phyloP scores from a whole-genome alignment of 1,140 invertebrate genomes.

The Aethina tumida region DNA sequence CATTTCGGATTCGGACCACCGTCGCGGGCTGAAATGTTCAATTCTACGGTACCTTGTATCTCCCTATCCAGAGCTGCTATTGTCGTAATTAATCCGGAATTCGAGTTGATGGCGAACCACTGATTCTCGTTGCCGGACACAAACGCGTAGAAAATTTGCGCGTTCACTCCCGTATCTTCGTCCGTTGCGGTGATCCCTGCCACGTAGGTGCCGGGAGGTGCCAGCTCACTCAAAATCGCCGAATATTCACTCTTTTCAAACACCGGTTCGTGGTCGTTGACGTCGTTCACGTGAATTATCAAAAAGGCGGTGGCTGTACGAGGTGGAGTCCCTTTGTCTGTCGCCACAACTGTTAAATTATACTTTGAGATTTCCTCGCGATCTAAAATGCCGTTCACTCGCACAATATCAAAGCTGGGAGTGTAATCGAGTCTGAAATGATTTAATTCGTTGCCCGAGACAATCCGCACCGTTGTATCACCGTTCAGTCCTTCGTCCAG shows the following conservation, averaged over 20 bases:
- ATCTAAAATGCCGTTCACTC: constrained; percentile 86
- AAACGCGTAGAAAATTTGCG: constrained; percentile 78
- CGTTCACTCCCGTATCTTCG: constrained; percentile 83
- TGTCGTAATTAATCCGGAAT: constrained; percentile 80
- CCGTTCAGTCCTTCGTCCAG: constrained; percentile 85
- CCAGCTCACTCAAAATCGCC: constrained; percentile 74
- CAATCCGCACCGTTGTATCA: constrained; percentile 72
- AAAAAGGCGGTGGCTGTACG: constrained; percentile 76
- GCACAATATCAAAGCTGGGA: constrained; percentile 76
- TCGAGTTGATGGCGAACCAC: constrained; percentile 78
- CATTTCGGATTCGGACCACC: constrained; percentile 85
- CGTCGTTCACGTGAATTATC: constrained; percentile 87
- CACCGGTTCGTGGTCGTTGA: constrained; percentile 89
- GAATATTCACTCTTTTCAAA: constrained; percentile 91
- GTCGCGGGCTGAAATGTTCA: constrained; percentile 76
- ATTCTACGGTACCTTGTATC: constrained; percentile 66
- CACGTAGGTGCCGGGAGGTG: constrained; percentile 78
- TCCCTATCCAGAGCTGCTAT: constrained; percentile 74
- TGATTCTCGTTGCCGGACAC: constrained; percentile 75
- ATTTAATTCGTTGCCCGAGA: constrained; percentile 79
- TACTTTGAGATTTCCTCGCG: constrained; percentile 87
- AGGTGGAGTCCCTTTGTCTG: constrained; percentile 76
- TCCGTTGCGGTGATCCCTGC: constrained; percentile 82
- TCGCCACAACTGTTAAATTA: constrained; percentile 84
- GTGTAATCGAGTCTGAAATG: constrained; percentile 82